Conservation (phyloP, 2,113 vertebrate species). For the Anguilla rostrata region DNA sequence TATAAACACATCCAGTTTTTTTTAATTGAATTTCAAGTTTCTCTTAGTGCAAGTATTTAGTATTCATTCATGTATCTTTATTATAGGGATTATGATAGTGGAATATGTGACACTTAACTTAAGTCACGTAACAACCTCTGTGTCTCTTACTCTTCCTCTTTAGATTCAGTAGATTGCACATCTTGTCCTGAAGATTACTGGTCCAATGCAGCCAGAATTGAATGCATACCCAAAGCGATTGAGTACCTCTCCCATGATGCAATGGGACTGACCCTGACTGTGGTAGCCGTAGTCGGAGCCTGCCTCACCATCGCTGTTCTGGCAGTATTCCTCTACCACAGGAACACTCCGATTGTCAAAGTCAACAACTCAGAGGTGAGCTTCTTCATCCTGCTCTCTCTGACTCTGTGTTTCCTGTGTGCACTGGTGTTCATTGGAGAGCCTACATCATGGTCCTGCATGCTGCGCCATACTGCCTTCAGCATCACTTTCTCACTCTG, state of each 20-base stretch:
- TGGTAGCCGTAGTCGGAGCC: slow-evolving; percentile 57
- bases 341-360: slow-evolving; percentile 42
- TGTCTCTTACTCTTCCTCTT: not conserved
- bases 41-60: too few species aligned
- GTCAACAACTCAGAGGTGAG: slow-evolving; percentile 55
- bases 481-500: slow-evolving; percentile 47
- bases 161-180: slow-evolving; percentile 66
- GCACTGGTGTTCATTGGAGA: slow-evolving; percentile 63
- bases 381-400: slow-evolving; percentile 62
- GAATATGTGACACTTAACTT: too few species aligned
- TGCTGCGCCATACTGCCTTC: slow-evolving; percentile 48
- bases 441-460: slow-evolving; percentile 52
- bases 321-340: slow-evolving; percentile 45
- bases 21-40: too few species aligned
- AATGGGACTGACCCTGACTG: slow-evolving; percentile 61
- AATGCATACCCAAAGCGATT: slow-evolving; percentile 1
- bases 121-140: not conserved
- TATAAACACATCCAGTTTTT: too few species aligned
- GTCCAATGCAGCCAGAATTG: not conserved
- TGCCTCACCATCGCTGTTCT: slow-evolving; percentile 42
- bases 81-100: too few species aligned
- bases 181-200: slow-evolving; percentile 46
- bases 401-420: slow-evolving; percentile 45
- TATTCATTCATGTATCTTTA: too few species aligned
- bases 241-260: slow-evolving; percentile 30